Conservation (phyloP, 1,140 invertebrate species). For the Oncopodura yosiiana region DNA sequence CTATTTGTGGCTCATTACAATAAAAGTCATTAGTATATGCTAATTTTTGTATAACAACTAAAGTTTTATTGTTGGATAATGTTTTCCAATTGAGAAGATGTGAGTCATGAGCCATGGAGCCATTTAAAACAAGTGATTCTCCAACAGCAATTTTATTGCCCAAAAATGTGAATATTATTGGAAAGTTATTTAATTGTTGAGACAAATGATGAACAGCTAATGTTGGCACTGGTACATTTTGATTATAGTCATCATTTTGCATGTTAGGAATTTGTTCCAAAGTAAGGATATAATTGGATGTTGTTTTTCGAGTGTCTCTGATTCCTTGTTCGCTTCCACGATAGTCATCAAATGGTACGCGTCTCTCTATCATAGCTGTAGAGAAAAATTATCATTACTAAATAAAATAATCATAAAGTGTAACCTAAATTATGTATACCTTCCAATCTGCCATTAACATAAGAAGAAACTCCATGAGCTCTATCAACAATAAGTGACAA, state of each 20-base stretch:
- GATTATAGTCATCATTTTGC: too few species aligned
- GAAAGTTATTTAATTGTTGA: conserved; percentile 59
- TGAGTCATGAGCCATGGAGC: conserved; percentile 67
- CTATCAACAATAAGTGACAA: conserved; percentile 66
- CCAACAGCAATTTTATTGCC: background rate
- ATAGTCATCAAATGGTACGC: conserved; percentile 72
- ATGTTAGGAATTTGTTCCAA: too few species aligned
- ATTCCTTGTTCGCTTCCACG: conserved; percentile 79
- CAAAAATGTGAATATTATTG: conserved; percentile 56
- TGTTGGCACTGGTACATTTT: conserved; percentile 51
- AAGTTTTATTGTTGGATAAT: conserved; percentile 59
- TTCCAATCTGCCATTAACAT: conserved; percentile 68
- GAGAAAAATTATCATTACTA: too few species aligned
- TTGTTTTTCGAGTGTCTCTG: conserved; percentile 66
- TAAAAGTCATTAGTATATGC: too few species aligned
- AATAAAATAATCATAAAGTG: too few species aligned
- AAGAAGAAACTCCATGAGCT: conserved; percentile 68
- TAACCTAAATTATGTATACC: conserved; percentile 76
- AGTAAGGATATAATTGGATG: conserved; percentile 63
- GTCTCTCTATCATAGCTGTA: too few species aligned
- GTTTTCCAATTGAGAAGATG: conserved; percentile 73
- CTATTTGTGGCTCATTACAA: too few species aligned
- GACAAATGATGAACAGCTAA: conserved; percentile 59
- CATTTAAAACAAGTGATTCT: conserved; percentile 24
- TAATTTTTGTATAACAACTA: conserved; percentile 67